A percentile compares a stretch with the other conserved stretches of the same genome.
phyloP scores from a whole-genome alignment of 1,140 invertebrate genomes.

The Gryon sp. region DNA sequence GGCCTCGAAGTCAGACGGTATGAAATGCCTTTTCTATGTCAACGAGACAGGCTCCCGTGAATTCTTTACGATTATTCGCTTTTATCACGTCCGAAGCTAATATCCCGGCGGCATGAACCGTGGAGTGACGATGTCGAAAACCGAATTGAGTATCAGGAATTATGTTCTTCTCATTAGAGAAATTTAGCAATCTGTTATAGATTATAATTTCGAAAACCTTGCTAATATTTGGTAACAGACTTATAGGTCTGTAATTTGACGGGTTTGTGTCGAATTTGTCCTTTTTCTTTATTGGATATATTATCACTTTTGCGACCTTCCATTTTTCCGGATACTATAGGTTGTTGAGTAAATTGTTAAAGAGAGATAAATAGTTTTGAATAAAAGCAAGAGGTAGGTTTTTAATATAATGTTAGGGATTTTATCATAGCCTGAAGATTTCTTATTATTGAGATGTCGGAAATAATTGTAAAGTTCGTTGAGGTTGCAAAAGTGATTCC shows the following conservation, averaged over 20 bases:
- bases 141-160: slow-evolving; percentile 44
- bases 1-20: no score
- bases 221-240: slow-evolving; percentile 35
- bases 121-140: no score
- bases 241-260: slow-evolving; percentile 43
- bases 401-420: slow-evolving; percentile 46
- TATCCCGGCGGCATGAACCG: no score
- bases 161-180: slow-evolving; percentile 17
- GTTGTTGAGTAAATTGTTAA: slow-evolving; percentile 46
- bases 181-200: slow-evolving; percentile 2
- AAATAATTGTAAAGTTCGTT: slow-evolving; percentile 3
- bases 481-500: no score
- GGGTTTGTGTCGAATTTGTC: slow-evolving; percentile 1
- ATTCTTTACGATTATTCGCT: no score
- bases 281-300: slow-evolving; percentile 49
- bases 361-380: slow-evolving; percentile 5
- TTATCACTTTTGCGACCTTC: slow-evolving; percentile 50
- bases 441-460: slow-evolving; percentile 41
- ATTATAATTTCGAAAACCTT: slow-evolving; percentile 38
- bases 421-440: slow-evolving; percentile 31
- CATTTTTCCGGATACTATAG: slow-evolving; percentile 34
- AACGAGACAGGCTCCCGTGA: no score
- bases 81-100: no score
- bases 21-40: no score
- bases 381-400: slow-evolving; percentile 20